phyloP scores from a whole-genome alignment of 2,888 invertebrate species.

The Gortyna flavago region DNA sequence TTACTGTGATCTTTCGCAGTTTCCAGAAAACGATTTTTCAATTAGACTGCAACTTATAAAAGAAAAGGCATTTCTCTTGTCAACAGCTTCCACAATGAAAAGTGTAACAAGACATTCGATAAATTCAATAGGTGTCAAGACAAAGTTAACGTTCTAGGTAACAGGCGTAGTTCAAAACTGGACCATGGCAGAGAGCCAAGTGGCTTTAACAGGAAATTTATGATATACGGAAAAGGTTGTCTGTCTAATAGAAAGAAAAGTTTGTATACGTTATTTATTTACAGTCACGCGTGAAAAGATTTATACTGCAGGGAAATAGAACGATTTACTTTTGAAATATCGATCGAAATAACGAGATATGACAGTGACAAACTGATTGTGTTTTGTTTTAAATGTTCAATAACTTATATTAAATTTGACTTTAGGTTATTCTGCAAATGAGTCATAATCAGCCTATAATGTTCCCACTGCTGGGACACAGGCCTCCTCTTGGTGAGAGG shows the following conservation, averaged over 20 bases:
- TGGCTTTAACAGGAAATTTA: conserved; percentile 42
- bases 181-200: conserved; percentile 45
- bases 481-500: too few species aligned
- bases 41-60: neutral
- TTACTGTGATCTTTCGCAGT: neutral
- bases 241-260: conserved; percentile 27
- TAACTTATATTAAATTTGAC: neutral
- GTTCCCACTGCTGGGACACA: too few species aligned
- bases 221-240: conserved; percentile 40
- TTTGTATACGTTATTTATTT: conserved; percentile 28
- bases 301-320: neutral
- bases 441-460: too few species aligned
- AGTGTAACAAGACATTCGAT: conserved; percentile 6
- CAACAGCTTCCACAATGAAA: neutral
- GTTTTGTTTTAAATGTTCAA: neutral
- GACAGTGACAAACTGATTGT: neutral
- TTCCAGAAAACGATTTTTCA: neutral
- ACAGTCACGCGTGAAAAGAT: neutral
- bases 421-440: neutral
- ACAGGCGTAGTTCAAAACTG: conserved; percentile 15
- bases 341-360: neutral
- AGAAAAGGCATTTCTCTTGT: neutral
- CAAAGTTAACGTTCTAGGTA: conserved; percentile 7
- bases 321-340: neutral
- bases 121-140: conserved; percentile 30